Base-by-base conservation (phyloP, 2,888 invertebrate species). In the Oscheius sp. region DNA sequence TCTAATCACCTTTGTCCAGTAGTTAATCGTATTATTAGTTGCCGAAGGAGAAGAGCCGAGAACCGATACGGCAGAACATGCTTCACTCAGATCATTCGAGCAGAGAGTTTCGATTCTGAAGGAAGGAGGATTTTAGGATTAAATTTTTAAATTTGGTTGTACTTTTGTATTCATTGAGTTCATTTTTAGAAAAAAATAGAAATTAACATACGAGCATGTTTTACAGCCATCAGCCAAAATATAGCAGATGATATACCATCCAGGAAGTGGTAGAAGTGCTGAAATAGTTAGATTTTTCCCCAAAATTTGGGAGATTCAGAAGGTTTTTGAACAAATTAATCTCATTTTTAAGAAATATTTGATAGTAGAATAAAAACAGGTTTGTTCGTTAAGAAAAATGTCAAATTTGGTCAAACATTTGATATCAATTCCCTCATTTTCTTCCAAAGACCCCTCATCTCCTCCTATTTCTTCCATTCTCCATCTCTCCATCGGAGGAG, bases 1-100 rank as follows among this genome's bases (percentile, higher is more conserved):
- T n/a, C n/a, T n/a, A n/a, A n/a, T n/a, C n/a, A 57, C 62, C 62
- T 62, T 62, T n/a, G 49, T 45, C 64, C 64, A 64, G 54, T 64
- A 64, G 17, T 51, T 45, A n/a, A 64, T 51, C 2, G 51, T 41
- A 22, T 36, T 36, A 22, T 64, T 64, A 17, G 64, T 38, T 2
- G 64, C 50, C n/a, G 54, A 45, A 2, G 64, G 64, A 2, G 64
- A 64, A 32, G 64, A 64, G 36, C 64, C 54, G 2, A 64, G 8
- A 9, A 51, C 54, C 1, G 41, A 38, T 2, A 51, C 49, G n/a
- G 26, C 50, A 6, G 64, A 50, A 50, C 64, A 64, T 36, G 64
- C 50, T 14, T 50, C 51, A 14, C 38, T 51, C 14, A 64, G 20
- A 12, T 64, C 64, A 32, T 64, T 64, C 14, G 41, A 41, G 32